Base-by-base conservation (phyloP, 2,888 invertebrate species). In the Pristionchus japonicus region DNA sequence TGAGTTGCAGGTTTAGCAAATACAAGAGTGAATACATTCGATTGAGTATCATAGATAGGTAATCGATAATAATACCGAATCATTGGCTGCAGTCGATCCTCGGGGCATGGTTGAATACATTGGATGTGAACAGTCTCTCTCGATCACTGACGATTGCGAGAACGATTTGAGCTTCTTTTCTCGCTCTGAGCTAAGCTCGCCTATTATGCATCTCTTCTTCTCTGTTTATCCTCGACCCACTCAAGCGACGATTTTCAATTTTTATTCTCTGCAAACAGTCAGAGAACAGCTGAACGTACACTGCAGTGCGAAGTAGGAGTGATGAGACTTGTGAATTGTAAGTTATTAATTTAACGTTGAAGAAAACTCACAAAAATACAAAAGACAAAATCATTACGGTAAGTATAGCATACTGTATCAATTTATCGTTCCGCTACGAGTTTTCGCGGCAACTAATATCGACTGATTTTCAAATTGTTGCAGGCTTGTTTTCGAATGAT, bases 181-280 rank as follows among this genome's bases (percentile, higher is more conserved):
- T 85, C 84, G 7, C 49, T 82, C 83, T 52, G 31, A 11, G 7
- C 83, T 57, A 43, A 82, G 43, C 83, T 52, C 52, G 40, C 52
- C 83, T 31, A 83, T 83, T 83, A 83, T 83, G 57, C 83, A 83
- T 85, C 61, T 85, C 85, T 52, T 83, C 85, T 64, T 64, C 40
- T 64, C 85, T 64, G 61, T 85, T 64, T 85, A 85, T 85, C 64
- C 85, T 85, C 85, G 40, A 64, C 84, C 52, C 23, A 37, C 61
- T 37, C 31, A 64, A 85, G 61, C 17, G 64, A 64, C 83, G 34
- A 57, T 52, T n/a, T 57, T 49, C 37, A 83, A 49, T 34, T 57
- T 83, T 83, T 47, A 80, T 57, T 83, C 83, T 34, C 49, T 83
- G 34, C 83, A 83, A 83, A 57, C 43, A 80, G 13, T n/a, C 23